Base-by-base conservation (phyloP, 2,113 vertebrate species). In the Nycticorax nycticorax region DNA sequence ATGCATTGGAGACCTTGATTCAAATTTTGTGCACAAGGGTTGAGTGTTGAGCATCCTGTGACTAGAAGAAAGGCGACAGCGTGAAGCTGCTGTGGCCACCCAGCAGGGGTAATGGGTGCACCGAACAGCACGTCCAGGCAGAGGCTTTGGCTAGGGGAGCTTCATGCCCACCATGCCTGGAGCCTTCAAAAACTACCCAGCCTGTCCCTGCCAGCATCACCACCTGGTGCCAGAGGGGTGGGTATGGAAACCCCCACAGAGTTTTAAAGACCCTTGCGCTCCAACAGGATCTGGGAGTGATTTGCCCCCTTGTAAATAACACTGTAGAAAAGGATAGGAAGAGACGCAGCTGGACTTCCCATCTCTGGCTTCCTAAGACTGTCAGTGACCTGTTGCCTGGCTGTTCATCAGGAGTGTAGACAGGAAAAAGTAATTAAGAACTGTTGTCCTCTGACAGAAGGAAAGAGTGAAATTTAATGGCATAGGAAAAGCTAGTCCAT, bases 231-330 rank as follows among this genome's bases (percentile, higher is more conserved):
- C 27, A 26, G 39, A 3, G 12, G 17, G 3, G 21, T 45, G 35
- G 2, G 8, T 35, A 52, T 30, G 35, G 27, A 92, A 53, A 30
- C 1, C 4, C 0, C 5, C 7, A 2, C 0, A 1, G 26, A 17
- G 22, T 50, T 82, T 63, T 85, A 48, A 52, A 77, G 22, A 78
- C 7, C 7, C 13, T 48, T 41, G 8, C 50, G 5, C 20, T 71
- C n/a, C 18, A 22, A 15, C 3, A 45, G 48, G 24, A n/a, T 20
- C 71, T 75, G 27, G 5, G 62, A 75, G 13, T 32, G 77, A 45
- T 80, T 88, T 87, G 7, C 57, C 16, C 28, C 30, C 27, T 69
- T 67, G 27, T 37, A 52, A 78, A 50, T 56, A 84, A 74, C 30
- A 23, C 3, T 33, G 55, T 18, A 14, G 7, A 92, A 88, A 93